A percentile compares a stretch with the other conserved stretches of the same genome.
These are phyloP conservation scores for Chelonus formosanus DNA, from an alignment of 2,888 invertebrate species.

Conservation along the genomic window DNA sequence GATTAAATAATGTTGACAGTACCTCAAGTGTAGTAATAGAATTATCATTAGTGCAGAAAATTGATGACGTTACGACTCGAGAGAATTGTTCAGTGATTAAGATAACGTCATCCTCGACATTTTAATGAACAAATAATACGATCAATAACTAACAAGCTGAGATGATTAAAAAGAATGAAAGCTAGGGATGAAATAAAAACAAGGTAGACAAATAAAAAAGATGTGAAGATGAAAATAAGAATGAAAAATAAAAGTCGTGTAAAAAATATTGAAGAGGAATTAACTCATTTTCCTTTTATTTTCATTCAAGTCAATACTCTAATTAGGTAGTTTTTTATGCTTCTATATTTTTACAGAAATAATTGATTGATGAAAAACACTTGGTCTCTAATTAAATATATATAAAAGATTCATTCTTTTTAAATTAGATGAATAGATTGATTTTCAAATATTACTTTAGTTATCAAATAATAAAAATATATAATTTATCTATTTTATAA, in stretches of 20 bases:
- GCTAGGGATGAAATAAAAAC: background rate
- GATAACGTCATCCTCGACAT: slow-evolving; percentile 25
- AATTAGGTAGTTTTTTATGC: too few relatives aligned
- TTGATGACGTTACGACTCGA: slow-evolving; percentile 41
- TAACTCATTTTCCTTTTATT: too few relatives aligned
- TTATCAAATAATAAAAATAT: too few relatives aligned
- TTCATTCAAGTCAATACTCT: too few relatives aligned
- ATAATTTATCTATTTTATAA: too few relatives aligned
- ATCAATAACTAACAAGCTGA: slow-evolving; percentile 21
- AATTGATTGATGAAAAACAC: too few relatives aligned
- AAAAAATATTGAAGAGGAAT: too few relatives aligned
- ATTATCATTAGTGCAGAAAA: slow-evolving; percentile 50
- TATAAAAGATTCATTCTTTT: too few relatives aligned
- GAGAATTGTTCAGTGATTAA: slow-evolving; percentile 17
- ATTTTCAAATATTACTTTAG: too few relatives aligned
- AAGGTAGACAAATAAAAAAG: background rate
- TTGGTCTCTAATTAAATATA: too few relatives aligned
- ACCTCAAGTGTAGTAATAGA: slow-evolving; percentile 46
- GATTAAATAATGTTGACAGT: background rate
- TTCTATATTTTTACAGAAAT: too few relatives aligned
- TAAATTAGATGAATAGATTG: too few relatives aligned
- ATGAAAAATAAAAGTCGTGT: background rate
- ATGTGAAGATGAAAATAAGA: background rate
- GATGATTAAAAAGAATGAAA: background rate
- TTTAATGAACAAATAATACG: slow-evolving; percentile 22